These are phyloP conservation scores for Rotaria macrura DNA, from an alignment of 2,888 invertebrate species.

Conservation along the genomic window DNA sequence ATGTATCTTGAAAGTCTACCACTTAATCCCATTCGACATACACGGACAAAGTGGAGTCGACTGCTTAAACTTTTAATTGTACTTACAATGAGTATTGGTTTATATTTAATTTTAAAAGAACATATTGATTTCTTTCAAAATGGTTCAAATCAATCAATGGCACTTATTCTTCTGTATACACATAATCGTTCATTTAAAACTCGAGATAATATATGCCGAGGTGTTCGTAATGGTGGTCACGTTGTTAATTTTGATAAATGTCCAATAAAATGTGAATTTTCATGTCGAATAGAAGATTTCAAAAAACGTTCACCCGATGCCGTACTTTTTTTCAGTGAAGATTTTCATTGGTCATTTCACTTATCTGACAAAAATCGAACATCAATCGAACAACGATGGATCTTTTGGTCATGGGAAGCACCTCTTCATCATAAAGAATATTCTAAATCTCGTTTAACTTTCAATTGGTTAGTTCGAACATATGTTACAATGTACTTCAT, in stretches of 20 bases:
- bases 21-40: too few species aligned
- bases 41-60: too few species aligned
- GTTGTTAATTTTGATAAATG: not conserved
- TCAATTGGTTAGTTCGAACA: not conserved
- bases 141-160: not conserved
- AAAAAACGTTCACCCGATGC: not conserved
- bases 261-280: not conserved
- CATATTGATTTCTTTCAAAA: too few species aligned
- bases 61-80: too few species aligned
- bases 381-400: not conserved
- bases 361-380: not conserved
- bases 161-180: not conserved
- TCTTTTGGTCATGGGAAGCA: slow-evolving; percentile 8
- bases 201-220: not conserved
- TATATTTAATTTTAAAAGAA: too few species aligned
- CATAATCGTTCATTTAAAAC: not conserved
- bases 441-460: not conserved
- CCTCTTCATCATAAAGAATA: not conserved
- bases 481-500: too few species aligned
- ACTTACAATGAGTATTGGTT: too few species aligned
- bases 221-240: not conserved
- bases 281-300: not conserved
- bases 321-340: not conserved
- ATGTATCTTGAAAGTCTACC: too few species aligned
- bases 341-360: not conserved